Evolutionary conservation across 2,888 invertebrate genomes (phyloP).

Genomic region (Acanthoscelides obtectus): DNA sequence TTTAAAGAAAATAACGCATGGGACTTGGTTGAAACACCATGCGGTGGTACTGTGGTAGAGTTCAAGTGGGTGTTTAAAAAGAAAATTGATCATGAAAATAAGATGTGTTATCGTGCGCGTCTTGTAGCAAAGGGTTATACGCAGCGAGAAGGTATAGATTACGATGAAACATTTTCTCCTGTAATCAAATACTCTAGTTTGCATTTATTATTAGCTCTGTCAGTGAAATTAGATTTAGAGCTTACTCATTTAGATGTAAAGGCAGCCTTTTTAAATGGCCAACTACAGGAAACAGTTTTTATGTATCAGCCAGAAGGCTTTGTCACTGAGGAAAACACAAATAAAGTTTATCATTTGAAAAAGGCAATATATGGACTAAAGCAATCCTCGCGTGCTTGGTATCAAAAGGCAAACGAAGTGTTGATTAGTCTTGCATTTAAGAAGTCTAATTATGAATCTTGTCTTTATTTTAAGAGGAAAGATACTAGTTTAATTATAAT

Average conservation of each 20-base stretch:
- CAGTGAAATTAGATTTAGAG: conserved; percentile 19
- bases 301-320: conserved; percentile 22
- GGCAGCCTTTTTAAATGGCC: conserved; percentile 26
- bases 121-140: conserved; percentile 26
- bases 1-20: conserved; percentile 27
- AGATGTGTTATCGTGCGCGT: conserved; percentile 21
- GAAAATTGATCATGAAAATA: conserved; percentile 22
- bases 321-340: neutral
- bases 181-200: conserved; percentile 21
- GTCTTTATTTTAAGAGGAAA: neutral
- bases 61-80: conserved; percentile 31
- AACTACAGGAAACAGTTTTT: conserved; percentile 19
- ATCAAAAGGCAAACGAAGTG: conserved; percentile 11
- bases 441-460: neutral
- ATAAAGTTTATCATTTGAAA: conserved; percentile 6
- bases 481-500: neutral
- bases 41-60: conserved; percentile 22
- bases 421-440: conserved; percentile 1
- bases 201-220: conserved; percentile 24
- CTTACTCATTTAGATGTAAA: conserved; percentile 24
- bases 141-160: conserved; percentile 6
- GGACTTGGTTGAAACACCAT: conserved; percentile 21
- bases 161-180: conserved; percentile 23
- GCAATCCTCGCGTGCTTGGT: conserved; percentile 8
- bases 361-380: conserved; percentile 18